phyloP scores from a whole-genome alignment of 2,888 invertebrate genomes.

The Melinaea marsaeus region DNA sequence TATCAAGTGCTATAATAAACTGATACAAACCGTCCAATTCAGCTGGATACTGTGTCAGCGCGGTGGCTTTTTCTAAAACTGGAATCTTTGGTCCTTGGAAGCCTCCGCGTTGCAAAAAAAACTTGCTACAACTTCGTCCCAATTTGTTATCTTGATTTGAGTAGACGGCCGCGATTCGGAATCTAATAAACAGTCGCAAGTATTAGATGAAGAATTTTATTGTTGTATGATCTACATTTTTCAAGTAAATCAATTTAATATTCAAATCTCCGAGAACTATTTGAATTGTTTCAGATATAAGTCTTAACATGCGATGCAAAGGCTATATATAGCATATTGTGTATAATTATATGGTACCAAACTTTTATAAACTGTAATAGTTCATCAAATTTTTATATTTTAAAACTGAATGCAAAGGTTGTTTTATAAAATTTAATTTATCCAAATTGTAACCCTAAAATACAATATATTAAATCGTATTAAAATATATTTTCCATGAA shows the following conservation, averaged over 20 bases:
- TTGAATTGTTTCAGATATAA: too few relatives aligned
- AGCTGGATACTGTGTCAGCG: conserved; percentile 84
- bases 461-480: conserved; percentile 3
- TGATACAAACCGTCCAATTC: conserved; percentile 81
- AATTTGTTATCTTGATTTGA: conserved; percentile 94
- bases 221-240: neutral
- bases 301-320: too few relatives aligned
- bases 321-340: too few relatives aligned
- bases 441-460: conserved; percentile 10
- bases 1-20: neutral
- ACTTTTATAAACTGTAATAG: too few relatives aligned
- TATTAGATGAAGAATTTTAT: neutral
- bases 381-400: too few relatives aligned
- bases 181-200: conserved; percentile 62
- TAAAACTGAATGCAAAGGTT: too few relatives aligned
- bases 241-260: too few relatives aligned
- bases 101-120: conserved; percentile 77
- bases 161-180: conserved; percentile 95
- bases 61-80: conserved; percentile 82
- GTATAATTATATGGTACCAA: too few relatives aligned
- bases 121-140: conserved; percentile 70
- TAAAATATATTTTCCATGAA: conserved; percentile 16
- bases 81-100: conserved; percentile 81
- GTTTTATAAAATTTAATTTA: neutral
- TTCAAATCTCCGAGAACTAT: too few relatives aligned